phyloP scores from a whole-genome alignment of 1,140 invertebrate species.

The Drosophila tristis region DNA sequence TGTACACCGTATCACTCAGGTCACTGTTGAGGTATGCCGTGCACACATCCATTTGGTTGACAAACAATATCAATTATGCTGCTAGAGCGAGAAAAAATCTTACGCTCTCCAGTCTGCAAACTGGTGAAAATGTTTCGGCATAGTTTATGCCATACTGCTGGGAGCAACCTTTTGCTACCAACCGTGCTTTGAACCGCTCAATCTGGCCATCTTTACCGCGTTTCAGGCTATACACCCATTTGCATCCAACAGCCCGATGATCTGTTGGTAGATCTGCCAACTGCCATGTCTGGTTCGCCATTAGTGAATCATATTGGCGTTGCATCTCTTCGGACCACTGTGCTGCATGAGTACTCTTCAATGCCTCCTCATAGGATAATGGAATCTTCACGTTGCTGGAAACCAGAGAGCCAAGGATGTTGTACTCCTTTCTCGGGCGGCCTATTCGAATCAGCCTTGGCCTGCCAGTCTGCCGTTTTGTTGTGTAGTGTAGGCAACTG shows the following conservation, averaged over 20 bases:
- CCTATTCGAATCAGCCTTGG: no score
- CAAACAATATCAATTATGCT: neutral
- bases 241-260: neutral
- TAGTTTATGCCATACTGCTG: conserved; percentile 3
- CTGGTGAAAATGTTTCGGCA: no score
- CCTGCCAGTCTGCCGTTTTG: neutral
- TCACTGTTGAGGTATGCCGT: conserved; percentile 9
- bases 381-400: no score
- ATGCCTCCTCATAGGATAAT: no score
- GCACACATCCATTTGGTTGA: conserved; percentile 10
- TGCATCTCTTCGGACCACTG: no score
- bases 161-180: conserved; percentile 8
- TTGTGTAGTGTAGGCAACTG: neutral
- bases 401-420: no score
- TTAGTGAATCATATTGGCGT: neutral
- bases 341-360: no score
- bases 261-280: neutral
- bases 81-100: no score
- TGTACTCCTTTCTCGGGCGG: no score
- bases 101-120: no score
- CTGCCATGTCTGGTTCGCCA: neutral
- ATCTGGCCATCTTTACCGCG: neutral
- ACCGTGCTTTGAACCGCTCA: neutral
- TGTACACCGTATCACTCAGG: neutral
- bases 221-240: neutral